A percentile compares a stretch with the other conserved stretches of the same genome.
Conservation (phyloP, 2,797 vertebrate genomes). For the Zenarchopterus dispar region DNA sequence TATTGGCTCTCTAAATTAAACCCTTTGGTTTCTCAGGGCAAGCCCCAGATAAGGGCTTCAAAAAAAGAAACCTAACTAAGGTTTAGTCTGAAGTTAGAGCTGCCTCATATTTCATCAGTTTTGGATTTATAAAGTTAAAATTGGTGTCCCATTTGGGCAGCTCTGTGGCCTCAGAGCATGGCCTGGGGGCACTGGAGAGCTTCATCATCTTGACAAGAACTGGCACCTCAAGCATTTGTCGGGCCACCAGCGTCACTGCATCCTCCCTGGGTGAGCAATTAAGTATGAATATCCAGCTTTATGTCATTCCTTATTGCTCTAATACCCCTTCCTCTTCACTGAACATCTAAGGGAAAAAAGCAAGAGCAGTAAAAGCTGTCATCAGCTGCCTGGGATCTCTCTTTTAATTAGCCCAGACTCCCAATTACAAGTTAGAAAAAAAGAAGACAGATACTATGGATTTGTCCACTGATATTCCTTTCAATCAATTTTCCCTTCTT, state of each 20-base stretch:
- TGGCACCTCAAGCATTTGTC: constrained; percentile 74
- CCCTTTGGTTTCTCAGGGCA: constrained; percentile 31
- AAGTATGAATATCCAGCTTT: constrained; percentile 77
- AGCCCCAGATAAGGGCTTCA: constrained; percentile 57
- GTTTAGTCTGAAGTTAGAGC: constrained; percentile 53
- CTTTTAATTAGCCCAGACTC: constrained; percentile 73
- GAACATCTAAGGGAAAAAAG: constrained; percentile 66
- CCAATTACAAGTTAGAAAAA: constrained; percentile 56
- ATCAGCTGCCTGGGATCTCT: constrained; percentile 62
- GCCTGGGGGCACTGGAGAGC: constrained; percentile 61
- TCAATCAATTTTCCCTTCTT: constrained; percentile 30
- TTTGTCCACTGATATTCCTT: constrained; percentile 38
- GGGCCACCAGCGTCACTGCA: constrained; percentile 72
- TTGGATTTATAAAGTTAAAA: constrained; percentile 75
- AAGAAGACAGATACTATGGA: constrained; percentile 36
- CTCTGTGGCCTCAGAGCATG: constrained; percentile 61
- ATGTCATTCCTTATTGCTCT: constrained; percentile 79
- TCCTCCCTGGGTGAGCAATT: constrained; percentile 85
- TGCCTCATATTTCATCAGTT: constrained; percentile 75
- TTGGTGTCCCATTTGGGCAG: constrained; percentile 69
- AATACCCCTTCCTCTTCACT: constrained; percentile 71
- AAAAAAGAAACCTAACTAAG: constrained; percentile 50
- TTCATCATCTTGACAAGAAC: constrained; percentile 83
- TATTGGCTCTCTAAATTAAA: constrained; percentile 61
- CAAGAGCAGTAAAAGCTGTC: constrained; percentile 43